Percentiles rank a stretch among this genome's conserved stretches.
These are phyloP conservation scores for Hippocampus zosterae DNA, from an alignment of 2,113 vertebrate genomes.

Conservation along the genomic window DNA sequence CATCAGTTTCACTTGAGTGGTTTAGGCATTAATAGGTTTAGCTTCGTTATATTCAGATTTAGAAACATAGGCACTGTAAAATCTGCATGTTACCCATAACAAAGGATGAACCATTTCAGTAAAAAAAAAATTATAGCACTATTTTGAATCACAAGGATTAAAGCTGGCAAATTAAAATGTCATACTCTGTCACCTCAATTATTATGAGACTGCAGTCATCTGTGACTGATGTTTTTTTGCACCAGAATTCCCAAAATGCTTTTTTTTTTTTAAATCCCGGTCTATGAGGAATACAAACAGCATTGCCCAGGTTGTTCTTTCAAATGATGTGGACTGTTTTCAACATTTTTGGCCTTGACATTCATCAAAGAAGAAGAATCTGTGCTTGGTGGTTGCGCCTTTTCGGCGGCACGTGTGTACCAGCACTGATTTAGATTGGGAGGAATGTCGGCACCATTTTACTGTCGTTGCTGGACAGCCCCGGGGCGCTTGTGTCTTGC, in stretches of 20 bases:
- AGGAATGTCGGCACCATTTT: too few relatives aligned
- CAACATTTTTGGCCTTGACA: too few relatives aligned
- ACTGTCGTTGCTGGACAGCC: too few relatives aligned
- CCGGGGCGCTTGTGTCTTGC: too few relatives aligned
- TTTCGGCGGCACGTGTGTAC: too few relatives aligned
- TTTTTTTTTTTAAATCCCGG: not conserved
- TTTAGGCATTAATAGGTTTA: not conserved
- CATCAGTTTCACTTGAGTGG: not conserved
- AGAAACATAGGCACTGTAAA: conserved; percentile 2
- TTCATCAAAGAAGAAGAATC: too few relatives aligned
- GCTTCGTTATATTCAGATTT: conserved; percentile 12
- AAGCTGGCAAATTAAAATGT: conserved; percentile 3
- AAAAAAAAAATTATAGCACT: not conserved
- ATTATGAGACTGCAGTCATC: not conserved
- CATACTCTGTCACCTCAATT: not conserved
- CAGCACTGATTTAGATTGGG: too few relatives aligned
- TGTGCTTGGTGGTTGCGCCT: too few relatives aligned
- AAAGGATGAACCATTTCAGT: conserved; percentile 8
- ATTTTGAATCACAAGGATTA: not conserved
- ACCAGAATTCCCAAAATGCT: not conserved
- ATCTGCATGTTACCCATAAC: not conserved
- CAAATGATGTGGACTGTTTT: not conserved
- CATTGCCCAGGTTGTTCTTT: conserved; percentile 13
- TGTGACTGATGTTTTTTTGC: conserved; percentile 3
- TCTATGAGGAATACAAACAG: not conserved